Evolutionary conservation across 1,140 invertebrate species (phyloP), one percentile per base, ranked within the genome.

Genomic region (Eurosta solidaginis): DNA sequence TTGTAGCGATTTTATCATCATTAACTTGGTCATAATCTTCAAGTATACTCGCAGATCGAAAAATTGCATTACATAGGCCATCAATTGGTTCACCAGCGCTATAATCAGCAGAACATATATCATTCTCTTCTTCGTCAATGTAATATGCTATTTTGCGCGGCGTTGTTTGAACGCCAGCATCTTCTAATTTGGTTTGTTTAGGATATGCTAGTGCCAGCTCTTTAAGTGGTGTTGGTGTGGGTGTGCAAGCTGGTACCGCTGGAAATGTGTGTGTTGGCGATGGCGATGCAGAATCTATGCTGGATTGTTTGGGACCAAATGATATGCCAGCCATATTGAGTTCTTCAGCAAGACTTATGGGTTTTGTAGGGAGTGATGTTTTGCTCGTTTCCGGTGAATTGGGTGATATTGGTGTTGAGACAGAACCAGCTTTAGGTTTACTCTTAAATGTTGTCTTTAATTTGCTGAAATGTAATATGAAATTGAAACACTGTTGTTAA

Each of bases 11-110:
- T 1, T 36, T 14, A 2, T 22, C 25, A 12, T 54, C n/a, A n/a
- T n/a, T n/a, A n/a, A n/a, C 59, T 6, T 49, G 12, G 27, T 78
- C 59, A 73, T 78, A 52, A 25, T 27, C 50, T 29, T 78, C 73
- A 4, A 63, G 12, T 36, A 76, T 27, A n/a, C 20, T 76, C 3
- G 77, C 52, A 22, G 77, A 36, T 45, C 47, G 33, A n/a, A 78
- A 52, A 59, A 73, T 10, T 45, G 75, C 44, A 76, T 79, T 52
- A 73, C 59, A 74, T 6, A 86, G 78, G 4, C 82, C 83, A 78
- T 86, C 83, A 12, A 84, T 77, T 4, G 85, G 83, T 74, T 84
- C 81, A 0, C 85, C 85, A 6, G 74, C 49, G 22, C 76, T 81
- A 74, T 81, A 85, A 42, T 82, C 80, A 10, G 80, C 76, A 5